Conservation (phyloP, 2,888 invertebrate species). For the Carterocephalus palaemon region DNA sequence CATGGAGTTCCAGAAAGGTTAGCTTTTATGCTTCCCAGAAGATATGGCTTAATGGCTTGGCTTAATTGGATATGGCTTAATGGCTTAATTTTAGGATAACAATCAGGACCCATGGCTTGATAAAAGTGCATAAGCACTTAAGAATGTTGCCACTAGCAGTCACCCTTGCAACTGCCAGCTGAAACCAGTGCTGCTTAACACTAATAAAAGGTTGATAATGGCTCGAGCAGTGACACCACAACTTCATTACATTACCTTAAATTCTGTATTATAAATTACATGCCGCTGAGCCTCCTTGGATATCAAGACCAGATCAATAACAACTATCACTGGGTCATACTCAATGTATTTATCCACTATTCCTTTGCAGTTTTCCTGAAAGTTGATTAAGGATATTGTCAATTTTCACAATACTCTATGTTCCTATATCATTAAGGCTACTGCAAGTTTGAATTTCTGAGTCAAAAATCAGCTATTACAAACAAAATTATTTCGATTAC, state of each 20-base stretch:
- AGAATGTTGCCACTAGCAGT: too few relatives aligned
- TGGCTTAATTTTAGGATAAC: too few relatives aligned
- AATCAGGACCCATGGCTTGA: too few relatives aligned
- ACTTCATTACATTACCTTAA: conserved; percentile 84
- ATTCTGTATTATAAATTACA: conserved; percentile 87
- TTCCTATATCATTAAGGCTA: neutral
- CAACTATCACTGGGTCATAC: conserved; percentile 91
- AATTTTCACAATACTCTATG: neutral
- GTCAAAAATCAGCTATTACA: neutral
- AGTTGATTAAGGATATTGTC: conserved; percentile 28
- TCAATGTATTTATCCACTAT: conserved; percentile 94
- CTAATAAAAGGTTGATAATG: too few relatives aligned
- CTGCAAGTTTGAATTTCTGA: neutral
- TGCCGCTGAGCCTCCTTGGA: conserved; percentile 91
- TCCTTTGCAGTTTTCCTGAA: conserved; percentile 85
- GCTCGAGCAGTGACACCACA: too few relatives aligned
- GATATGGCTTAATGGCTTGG: too few relatives aligned
- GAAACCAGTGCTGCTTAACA: too few relatives aligned
- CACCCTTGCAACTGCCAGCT: too few relatives aligned
- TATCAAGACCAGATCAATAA: conserved; percentile 90
- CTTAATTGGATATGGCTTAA: too few relatives aligned
- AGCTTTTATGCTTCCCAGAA: too few relatives aligned
- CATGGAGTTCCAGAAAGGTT: too few relatives aligned
- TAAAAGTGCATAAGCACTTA: too few relatives aligned
- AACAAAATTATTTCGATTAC: conserved; percentile 40